Evolutionary conservation across 1,140 invertebrate genomes (phyloP).

Genomic region (Heterodera carotae): DNA sequence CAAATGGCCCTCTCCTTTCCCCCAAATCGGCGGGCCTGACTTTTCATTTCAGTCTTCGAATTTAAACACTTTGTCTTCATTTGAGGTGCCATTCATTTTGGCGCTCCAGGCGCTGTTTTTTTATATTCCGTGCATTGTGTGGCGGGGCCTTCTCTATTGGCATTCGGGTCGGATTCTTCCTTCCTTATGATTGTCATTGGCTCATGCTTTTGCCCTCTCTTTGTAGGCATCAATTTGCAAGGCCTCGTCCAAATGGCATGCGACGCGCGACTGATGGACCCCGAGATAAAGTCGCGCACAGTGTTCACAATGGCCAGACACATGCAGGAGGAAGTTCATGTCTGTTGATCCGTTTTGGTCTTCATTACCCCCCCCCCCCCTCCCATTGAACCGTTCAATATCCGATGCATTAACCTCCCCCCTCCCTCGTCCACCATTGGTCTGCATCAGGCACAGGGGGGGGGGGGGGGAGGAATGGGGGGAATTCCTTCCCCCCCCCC

Average conservation of each 20-base stretch:
- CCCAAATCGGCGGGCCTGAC: no score
- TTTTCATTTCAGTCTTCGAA: background rate
- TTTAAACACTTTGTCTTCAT: background rate
- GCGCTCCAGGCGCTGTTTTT: slow-evolving; percentile 70
- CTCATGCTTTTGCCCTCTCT: background rate
- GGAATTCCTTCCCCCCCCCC: no score
- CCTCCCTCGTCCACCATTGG: no score
- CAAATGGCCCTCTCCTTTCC: background rate
- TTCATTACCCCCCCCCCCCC: background rate
- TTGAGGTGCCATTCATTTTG: slow-evolving; percentile 65
- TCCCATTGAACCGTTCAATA: no score
- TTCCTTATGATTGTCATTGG: background rate
- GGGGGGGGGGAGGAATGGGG: no score
- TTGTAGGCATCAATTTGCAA: slow-evolving; percentile 64
- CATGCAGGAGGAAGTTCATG: slow-evolving; percentile 66
- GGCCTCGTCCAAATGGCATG: slow-evolving; percentile 65
- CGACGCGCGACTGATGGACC: slow-evolving; percentile 63
- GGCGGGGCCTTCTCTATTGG: slow-evolving; percentile 66
- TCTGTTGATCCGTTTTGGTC: slow-evolving; percentile 15
- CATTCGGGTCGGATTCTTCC: slow-evolving; percentile 54
- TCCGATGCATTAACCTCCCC: no score
- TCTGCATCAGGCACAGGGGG: no score
- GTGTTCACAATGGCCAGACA: slow-evolving; percentile 65
- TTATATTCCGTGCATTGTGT: slow-evolving; percentile 69
- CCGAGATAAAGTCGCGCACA: slow-evolving; percentile 62